Conservation (phyloP, 2,113 vertebrate species). For the Spermophilus dauricus region DNA sequence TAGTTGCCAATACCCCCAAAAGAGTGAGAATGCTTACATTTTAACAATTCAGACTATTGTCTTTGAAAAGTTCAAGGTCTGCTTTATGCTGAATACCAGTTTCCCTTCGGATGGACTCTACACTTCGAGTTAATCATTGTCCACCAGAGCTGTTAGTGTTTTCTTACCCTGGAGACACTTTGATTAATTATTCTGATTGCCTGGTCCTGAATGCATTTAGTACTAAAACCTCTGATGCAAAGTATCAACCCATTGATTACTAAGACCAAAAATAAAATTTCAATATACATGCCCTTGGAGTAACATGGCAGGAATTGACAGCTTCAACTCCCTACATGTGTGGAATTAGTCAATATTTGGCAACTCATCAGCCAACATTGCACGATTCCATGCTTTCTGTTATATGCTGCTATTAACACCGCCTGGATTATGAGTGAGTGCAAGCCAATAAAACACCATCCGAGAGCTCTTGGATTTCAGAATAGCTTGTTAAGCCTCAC, state of each 20-base stretch:
- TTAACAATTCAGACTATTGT: neutral
- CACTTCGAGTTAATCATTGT: neutral
- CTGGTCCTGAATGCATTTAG: neutral
- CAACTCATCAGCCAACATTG: neutral
- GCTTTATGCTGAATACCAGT: neutral
- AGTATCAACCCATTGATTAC: neutral
- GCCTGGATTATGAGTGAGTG: neutral
- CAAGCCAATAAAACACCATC: constrained; percentile 18
- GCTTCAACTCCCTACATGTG: neutral
- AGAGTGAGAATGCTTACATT: neutral
- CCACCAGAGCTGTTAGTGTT: neutral
- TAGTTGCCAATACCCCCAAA: neutral
- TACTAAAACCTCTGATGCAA: neutral
- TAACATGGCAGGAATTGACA: neutral
- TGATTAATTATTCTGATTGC: neutral
- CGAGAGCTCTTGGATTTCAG: constrained; percentile 42
- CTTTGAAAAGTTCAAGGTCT: neutral
- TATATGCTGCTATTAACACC: neutral
- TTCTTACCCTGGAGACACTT: neutral
- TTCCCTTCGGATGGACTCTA: neutral
- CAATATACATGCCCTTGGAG: neutral
- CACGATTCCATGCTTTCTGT: neutral
- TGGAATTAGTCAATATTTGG: neutral
- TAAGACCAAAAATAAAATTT: neutral
- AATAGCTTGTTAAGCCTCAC: constrained; percentile 57